phyloP scores from a whole-genome alignment of 2,797 vertebrate genomes.

The Enoplosus armatus region DNA sequence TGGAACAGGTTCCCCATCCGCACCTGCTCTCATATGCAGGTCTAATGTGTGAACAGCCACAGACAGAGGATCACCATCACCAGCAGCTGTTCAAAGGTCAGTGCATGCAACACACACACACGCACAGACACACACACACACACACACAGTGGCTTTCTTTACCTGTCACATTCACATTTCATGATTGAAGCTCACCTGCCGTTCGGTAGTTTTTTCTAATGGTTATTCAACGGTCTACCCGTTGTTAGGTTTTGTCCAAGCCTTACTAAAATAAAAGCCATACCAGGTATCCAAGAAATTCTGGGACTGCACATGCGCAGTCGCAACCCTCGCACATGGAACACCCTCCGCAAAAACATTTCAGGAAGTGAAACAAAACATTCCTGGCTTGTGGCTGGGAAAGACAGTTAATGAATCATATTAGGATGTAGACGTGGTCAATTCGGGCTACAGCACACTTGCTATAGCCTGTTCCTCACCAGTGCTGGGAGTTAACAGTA shows the following conservation, averaged over 20 bases:
- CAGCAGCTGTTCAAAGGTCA: constrained; percentile 91
- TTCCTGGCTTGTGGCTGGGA: constrained; percentile 49
- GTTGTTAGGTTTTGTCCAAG: background rate
- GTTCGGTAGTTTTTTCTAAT: background rate
- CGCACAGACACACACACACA: background rate
- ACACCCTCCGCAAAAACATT: constrained; percentile 69
- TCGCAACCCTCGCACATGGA: constrained; percentile 49
- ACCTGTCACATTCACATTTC: constrained; percentile 5
- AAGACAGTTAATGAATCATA: constrained; percentile 44
- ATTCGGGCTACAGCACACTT: constrained; percentile 37
- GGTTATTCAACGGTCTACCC: no score
- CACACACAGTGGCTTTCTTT: background rate
- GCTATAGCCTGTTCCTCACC: constrained; percentile 51
- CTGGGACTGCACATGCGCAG: constrained; percentile 58
- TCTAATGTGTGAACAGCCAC: constrained; percentile 89
- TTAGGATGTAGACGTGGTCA: constrained; percentile 70
- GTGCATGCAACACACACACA: constrained; percentile 8
- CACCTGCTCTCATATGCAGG: constrained; percentile 92
- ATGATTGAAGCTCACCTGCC: background rate
- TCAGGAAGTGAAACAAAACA: constrained; percentile 86
- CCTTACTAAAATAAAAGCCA: background rate
- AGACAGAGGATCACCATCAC: constrained; percentile 84
- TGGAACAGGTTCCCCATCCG: constrained; percentile 93
- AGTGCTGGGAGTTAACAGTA: constrained; percentile 67
- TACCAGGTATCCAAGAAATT: background rate